Base-by-base conservation (phyloP, 2,113 vertebrate genomes). In the Scomber scombrus region DNA sequence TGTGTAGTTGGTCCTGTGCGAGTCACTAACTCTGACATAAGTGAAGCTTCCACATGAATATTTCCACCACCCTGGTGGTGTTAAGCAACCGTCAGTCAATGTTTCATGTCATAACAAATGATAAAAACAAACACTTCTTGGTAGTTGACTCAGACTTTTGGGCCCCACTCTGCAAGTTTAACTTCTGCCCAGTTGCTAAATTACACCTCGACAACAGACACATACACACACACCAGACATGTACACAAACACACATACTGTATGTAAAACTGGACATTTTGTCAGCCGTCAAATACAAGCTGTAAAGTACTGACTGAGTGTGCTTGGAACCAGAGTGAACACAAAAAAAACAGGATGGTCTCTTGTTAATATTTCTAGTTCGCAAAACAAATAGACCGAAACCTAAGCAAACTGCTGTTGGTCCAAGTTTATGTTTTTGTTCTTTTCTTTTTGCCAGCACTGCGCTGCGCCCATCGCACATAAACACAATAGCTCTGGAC, bases 401-500 rank as follows among this genome's bases (percentile, higher is more conserved):
- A 82, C 49, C 72, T n/a, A 55, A 90, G 71, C 77, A 86, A 72
- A 81, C 72, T 56, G 55, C 67, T 78, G 65, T 45, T 63, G 76
- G 71, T 61, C 62, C 16, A 51, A 71, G 71, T 77, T 82, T 18
- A 60, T 78, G 34, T 62, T 80, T 85, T 56, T 81, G 62, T 84
- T 86, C 45, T 81, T 62, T 78, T 68, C 70, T 46, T 81, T 71
- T 31, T 54, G 40, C 68, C 70, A 65, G 69, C 31, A 55, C 46
- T 34, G 46, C 1, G 0, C 61, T 81, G 69, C 11, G 2, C 70
- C 61, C 78, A 75, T 71, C n/a, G 19, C 34, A 71, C 64, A 75
- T 71, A 69, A 80, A 85, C 54, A 88, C 81, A 85, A 88, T 69
- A 80, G 68, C 72, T 70, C 74, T 61, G 69, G 40, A 71, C 64